phyloP scores from a whole-genome alignment of 2,888 invertebrate genomes.

The Leucophenga maculata region DNA sequence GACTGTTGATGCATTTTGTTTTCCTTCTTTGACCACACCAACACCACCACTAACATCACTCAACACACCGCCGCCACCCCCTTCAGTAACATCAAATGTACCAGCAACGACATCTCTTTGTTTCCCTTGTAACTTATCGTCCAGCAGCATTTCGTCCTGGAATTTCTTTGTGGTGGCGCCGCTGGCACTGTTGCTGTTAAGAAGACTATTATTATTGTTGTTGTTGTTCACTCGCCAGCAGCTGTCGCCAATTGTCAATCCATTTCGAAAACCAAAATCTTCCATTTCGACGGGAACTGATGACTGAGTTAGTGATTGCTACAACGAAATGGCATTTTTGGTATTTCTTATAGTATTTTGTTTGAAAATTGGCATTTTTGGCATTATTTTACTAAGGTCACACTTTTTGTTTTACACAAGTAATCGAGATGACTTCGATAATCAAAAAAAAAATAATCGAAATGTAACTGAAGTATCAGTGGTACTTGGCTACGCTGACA shows the following conservation, averaged over 20 bases:
- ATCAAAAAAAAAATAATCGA: too few relatives aligned
- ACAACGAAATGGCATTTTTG: too few relatives aligned
- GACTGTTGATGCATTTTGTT: slow-evolving; percentile 37
- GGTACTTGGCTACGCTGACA: too few relatives aligned
- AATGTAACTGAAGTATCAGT: too few relatives aligned
- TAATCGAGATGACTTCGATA: too few relatives aligned
- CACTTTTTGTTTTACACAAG: too few relatives aligned
- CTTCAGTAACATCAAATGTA: slow-evolving; percentile 5
- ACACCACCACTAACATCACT: background rate
- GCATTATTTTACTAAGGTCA: too few relatives aligned
- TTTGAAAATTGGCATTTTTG: too few relatives aligned
- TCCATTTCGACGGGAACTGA: slow-evolving; percentile 6
- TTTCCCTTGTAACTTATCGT: background rate
- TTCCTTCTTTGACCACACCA: slow-evolving; percentile 44
- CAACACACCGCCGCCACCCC: background rate
- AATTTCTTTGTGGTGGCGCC: background rate
- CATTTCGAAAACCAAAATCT: slow-evolving; percentile 21
- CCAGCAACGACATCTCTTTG: slow-evolving; percentile 5
- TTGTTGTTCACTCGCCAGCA: slow-evolving; percentile 28
- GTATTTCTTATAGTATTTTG: too few relatives aligned
- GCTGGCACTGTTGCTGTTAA: slow-evolving; percentile 4
- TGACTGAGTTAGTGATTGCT: too few relatives aligned
- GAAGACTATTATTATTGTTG: slow-evolving; percentile 21
- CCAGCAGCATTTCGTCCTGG: background rate
- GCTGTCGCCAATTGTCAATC: slow-evolving; percentile 13